Base-by-base conservation (phyloP, 2,888 invertebrate species). In the Noctua fimbriata region DNA sequence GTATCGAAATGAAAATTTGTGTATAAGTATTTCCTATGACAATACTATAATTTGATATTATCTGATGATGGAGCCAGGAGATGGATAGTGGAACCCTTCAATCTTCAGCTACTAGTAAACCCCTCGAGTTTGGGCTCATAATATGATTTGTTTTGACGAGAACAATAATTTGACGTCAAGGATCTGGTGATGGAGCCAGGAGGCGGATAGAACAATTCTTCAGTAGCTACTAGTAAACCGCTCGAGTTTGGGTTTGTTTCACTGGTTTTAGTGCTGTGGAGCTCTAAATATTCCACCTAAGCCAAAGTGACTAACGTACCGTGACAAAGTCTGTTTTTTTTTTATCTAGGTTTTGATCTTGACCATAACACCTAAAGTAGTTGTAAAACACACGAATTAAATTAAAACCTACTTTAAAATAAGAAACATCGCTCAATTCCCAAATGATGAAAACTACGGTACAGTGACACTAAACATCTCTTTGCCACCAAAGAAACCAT, bases 401-500 rank as follows among this genome's bases (percentile, higher is more conserved):
- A 2, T 41, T 4, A 36, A 21, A 65, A 21, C 12, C 10, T 41
- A 41, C 14, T 24, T 6, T 44, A 44, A 67, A 67, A 16, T 9
- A 44, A 44, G n/a, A 44, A n/a, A 44, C n/a, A 16, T n/a, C 14
- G 0, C 16, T 44, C 7, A 1, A 14, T n/a, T n/a, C 12, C 36
- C 1, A 24, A 63, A 18, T 18, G 28, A 41, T 24, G 5, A 24
- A 14, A 44, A 67, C 24, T n/a, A 14, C n/a, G 14, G 24, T 14
- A 41, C 14, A 44, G 41, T 6, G 1, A 21, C n/a, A 1, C 32
- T 4, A 32, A 10, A 41, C 24, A 66, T 41, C 24, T 7, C n/a
- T 67, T 67, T 44, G n/a, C n/a, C 7, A 44, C 28, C 36, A 63
- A 67, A 70, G 70, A 63, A 78, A 28, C 70, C 36, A 9, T 52